These are phyloP conservation scores for Danio rerio DNA, from an alignment of 2,113 vertebrate genomes.

Conservation along the genomic window GRCz12tu NC_133177.1:12709001-12709500, in stretches of 20 bases:
- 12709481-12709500: too few relatives aligned
- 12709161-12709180: background rate
- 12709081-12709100: background rate
- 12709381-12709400: background rate
- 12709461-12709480: too few relatives aligned
- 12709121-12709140: background rate
- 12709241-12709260: slow-evolving; percentile 23
- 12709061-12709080: slow-evolving; percentile 10
- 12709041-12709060: background rate
- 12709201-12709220: background rate
- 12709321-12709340: background rate
- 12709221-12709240: slow-evolving; percentile 16
- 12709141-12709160: slow-evolving; percentile 18
- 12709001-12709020: background rate
- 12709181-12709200: slow-evolving; percentile 2
- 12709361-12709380: background rate
- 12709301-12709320: slow-evolving; percentile 16
- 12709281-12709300: slow-evolving; percentile 34
- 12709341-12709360: slow-evolving; percentile 2
- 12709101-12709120: background rate
- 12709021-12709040: slow-evolving; percentile 6
- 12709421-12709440: background rate
- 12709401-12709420: background rate
- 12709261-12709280: background rate
- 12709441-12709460: too few relatives aligned